phyloP scores from a whole-genome alignment of 1,140 invertebrate species.

The Tenebrio molitor region DNA sequence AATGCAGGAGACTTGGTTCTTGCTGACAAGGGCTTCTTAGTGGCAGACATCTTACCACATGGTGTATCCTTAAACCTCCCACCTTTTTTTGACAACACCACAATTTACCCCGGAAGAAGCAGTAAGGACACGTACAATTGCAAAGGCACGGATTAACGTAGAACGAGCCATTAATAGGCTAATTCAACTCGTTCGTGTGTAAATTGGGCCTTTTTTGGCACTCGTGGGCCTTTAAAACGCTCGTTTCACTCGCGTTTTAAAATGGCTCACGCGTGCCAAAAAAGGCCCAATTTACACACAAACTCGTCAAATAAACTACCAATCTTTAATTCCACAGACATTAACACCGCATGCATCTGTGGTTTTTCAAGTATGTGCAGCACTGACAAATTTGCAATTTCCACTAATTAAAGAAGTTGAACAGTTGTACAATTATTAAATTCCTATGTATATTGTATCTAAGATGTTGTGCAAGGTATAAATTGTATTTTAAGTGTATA shows the following conservation, averaged over 20 bases:
- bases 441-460: neutral
- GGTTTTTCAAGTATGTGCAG: constrained; percentile 29
- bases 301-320: too few relatives aligned
- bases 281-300: too few relatives aligned
- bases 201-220: too few relatives aligned
- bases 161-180: constrained; percentile 26
- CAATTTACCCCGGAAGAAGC: constrained; percentile 50
- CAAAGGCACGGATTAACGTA: constrained; percentile 37
- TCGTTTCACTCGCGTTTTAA: too few relatives aligned
- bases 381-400: constrained; percentile 34
- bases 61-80: constrained; percentile 54
- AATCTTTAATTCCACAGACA: constrained; percentile 21
- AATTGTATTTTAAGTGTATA: too few relatives aligned
- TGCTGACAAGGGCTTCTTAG: constrained; percentile 56
- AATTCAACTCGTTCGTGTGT: too few relatives aligned
- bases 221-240: too few relatives aligned
- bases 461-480: too few relatives aligned
- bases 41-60: constrained; percentile 50
- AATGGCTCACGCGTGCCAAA: too few relatives aligned
- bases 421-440: neutral
- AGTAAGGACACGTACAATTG: constrained; percentile 13
- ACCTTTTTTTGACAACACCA: constrained; percentile 51
- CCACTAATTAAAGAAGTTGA: constrained; percentile 38
- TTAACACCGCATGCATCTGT: constrained; percentile 5
- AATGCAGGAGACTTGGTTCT: constrained; percentile 50